These are phyloP conservation scores for Thunnus maccoyii DNA, from an alignment of 2,113 vertebrate genomes.

Conservation along the genomic window DNA sequence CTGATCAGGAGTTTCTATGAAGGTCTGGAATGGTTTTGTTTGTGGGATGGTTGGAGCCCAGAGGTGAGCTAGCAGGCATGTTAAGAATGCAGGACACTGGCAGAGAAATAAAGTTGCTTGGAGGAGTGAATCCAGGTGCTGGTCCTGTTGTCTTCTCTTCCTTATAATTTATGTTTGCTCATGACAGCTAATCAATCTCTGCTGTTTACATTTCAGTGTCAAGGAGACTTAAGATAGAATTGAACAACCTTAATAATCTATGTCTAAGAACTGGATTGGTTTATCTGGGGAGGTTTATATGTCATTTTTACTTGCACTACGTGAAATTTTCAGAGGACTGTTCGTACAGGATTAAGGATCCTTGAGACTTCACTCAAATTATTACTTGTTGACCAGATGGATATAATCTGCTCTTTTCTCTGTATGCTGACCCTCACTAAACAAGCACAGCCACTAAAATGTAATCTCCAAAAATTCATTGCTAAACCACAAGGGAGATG, in stretches of 20 bases:
- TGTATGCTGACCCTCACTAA: not conserved
- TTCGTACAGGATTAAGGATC: constrained; percentile 17
- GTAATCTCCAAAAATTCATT: not conserved
- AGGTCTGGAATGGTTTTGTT: constrained; percentile 43
- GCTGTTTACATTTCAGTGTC: constrained; percentile 43
- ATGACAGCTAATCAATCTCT: constrained; percentile 64
- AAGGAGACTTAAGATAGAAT: constrained; percentile 10
- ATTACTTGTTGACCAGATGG: not conserved
- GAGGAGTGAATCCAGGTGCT: constrained; percentile 15
- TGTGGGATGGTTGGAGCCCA: constrained; percentile 45
- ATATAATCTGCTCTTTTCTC: not conserved
- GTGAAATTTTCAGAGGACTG: not conserved
- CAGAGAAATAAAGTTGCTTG: constrained; percentile 19
- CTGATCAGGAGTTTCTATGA: constrained; percentile 54
- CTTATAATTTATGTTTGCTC: constrained; percentile 28
- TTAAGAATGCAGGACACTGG: constrained; percentile 53
- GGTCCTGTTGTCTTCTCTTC: constrained; percentile 14
- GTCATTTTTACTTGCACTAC: constrained; percentile 8
- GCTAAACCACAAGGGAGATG: not conserved
- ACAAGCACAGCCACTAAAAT: not conserved
- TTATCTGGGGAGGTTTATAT: not conserved
- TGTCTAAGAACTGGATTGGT: constrained; percentile 21
- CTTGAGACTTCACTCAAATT: constrained; percentile 13
- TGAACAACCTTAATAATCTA: constrained; percentile 34
- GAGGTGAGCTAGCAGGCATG: constrained; percentile 61